Conservation (phyloP, 2,113 vertebrate genomes). For the Hippoglossus stenolepis region DNA sequence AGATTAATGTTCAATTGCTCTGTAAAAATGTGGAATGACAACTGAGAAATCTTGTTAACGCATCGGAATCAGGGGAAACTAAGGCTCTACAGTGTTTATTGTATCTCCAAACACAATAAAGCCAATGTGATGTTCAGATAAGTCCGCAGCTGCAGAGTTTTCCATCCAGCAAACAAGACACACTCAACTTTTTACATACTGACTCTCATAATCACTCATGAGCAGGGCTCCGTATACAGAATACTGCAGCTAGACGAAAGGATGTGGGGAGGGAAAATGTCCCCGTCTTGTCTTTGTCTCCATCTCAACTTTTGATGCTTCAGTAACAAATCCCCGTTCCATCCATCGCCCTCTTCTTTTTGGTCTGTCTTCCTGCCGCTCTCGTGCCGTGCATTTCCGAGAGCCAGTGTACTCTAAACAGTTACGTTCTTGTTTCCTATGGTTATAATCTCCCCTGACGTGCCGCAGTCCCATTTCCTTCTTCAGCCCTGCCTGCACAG, state of each 20-base stretch:
- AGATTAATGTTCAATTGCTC: background rate
- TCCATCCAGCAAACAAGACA: constrained; percentile 50
- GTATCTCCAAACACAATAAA: constrained; percentile 38
- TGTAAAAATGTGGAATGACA: background rate
- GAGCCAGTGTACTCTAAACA: constrained; percentile 75
- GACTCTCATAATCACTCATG: constrained; percentile 44
- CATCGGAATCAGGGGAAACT: background rate
- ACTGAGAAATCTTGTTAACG: background rate
- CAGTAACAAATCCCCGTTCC: constrained; percentile 28
- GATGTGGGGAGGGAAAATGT: constrained; percentile 35
- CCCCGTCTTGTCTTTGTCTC: constrained; percentile 53
- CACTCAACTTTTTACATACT: constrained; percentile 49
- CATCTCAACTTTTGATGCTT: constrained; percentile 50
- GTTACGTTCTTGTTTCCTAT: constrained; percentile 78
- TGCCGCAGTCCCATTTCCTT: constrained; percentile 74
- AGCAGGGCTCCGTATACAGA: constrained; percentile 16
- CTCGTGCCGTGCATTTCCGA: constrained; percentile 67
- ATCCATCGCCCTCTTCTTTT: constrained; percentile 16
- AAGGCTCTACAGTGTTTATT: constrained; percentile 47
- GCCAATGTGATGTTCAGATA: constrained; percentile 60
- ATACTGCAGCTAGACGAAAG: constrained; percentile 28
- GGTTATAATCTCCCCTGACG: constrained; percentile 74
- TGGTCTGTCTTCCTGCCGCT: constrained; percentile 54
- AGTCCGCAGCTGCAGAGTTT: constrained; percentile 43
- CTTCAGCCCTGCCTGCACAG: constrained; percentile 60